Conservation (phyloP, 2,797 vertebrate genomes). For the Orientallactaga sibirica region DNA sequence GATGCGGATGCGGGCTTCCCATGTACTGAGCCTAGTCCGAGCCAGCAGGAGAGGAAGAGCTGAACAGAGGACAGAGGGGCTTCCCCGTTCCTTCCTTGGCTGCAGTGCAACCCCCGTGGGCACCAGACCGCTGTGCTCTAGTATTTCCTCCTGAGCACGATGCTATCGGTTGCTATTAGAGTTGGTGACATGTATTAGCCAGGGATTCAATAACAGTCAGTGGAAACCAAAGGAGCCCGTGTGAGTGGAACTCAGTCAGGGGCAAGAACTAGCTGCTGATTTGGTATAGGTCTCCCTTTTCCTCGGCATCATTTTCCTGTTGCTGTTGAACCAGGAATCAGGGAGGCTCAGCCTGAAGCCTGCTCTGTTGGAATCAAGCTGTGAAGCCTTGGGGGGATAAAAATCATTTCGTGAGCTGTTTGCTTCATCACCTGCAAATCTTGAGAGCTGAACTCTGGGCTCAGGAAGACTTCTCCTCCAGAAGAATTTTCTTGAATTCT, state of each 20-base stretch:
- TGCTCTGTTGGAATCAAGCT: background rate
- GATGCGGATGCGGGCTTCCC: background rate
- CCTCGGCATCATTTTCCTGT: background rate
- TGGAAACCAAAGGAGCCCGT: background rate
- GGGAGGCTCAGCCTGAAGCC: background rate
- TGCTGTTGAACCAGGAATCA: background rate
- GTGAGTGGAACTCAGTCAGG: background rate
- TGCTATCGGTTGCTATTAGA: background rate
- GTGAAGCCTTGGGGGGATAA: background rate
- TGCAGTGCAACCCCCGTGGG: accelerated
- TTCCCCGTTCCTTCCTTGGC: background rate
- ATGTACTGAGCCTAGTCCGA: background rate
- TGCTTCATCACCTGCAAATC: background rate
- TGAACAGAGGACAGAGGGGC: background rate
- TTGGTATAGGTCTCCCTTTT: background rate
- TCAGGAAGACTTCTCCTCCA: background rate
- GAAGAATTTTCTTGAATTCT: background rate
- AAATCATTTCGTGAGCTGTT: background rate
- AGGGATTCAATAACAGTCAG: background rate
- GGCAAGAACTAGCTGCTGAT: background rate
- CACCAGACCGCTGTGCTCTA: background rate
- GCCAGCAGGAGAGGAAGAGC: background rate
- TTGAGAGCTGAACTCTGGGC: background rate
- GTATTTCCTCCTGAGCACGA: background rate
- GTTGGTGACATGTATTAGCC: background rate